Percentiles rank a stretch among this genome's conserved stretches.
Evolutionary conservation across 2,797 vertebrate genomes (phyloP).

Genomic region (Telmatherina bonti): DNA sequence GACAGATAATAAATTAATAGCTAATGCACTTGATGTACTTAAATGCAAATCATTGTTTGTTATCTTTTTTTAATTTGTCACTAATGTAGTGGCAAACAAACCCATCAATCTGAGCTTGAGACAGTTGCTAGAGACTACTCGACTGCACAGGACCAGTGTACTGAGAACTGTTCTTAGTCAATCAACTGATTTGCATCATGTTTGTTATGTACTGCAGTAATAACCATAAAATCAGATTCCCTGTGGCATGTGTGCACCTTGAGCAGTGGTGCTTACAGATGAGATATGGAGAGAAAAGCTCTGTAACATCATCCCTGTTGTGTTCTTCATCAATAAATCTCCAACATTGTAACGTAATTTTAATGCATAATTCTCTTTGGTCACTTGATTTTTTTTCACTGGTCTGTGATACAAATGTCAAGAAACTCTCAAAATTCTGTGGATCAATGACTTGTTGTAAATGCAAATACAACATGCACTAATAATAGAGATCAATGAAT

Average conservation of each 20-base stretch:
- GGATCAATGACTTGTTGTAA: conserved; percentile 38
- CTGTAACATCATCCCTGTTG: conserved; percentile 18
- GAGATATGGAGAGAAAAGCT: conserved; percentile 8
- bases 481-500: conserved; percentile 52
- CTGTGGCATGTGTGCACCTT: conserved; percentile 27
- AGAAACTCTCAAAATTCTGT: conserved; percentile 43
- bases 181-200: conserved; percentile 46
- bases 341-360: conserved; percentile 6
- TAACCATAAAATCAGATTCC: conserved; percentile 44
- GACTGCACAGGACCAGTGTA: background rate
- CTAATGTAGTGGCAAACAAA: conserved; percentile 50
- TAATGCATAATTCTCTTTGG: conserved; percentile 23
- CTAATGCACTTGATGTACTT: conserved; percentile 56
- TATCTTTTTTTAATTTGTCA: conserved; percentile 72
- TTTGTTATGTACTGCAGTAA: conserved; percentile 29
- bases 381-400: conserved; percentile 50
- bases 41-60: conserved; percentile 69
- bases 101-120: conserved; percentile 43
- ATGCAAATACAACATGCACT: conserved; percentile 45
- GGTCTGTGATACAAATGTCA: conserved; percentile 41
- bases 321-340: conserved; percentile 20
- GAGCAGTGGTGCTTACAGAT: conserved; percentile 12
- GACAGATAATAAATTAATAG: conserved; percentile 72
- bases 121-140: conserved; percentile 19
- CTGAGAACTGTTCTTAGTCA: conserved; percentile 30